Conservation (phyloP, 2,797 vertebrate genomes). For the Psittacula echo region DNA sequence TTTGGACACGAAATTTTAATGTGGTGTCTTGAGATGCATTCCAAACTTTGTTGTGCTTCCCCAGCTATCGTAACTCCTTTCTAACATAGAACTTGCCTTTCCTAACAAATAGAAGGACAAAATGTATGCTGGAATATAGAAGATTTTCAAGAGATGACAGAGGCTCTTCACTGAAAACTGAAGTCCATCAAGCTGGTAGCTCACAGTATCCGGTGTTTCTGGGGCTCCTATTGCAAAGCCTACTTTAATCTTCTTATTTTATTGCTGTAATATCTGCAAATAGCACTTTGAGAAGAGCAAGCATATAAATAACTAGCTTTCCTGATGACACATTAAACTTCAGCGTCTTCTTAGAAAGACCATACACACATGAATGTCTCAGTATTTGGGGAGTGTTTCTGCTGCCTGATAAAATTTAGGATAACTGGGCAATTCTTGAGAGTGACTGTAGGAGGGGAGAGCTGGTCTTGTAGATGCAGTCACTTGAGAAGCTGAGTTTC, state of each 20-base stretch:
- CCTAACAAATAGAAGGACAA: background rate
- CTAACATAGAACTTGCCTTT: background rate
- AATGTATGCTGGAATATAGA: background rate
- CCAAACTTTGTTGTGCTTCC: background rate
- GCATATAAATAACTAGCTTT: background rate
- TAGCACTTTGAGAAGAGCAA: background rate
- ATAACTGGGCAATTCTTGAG: background rate
- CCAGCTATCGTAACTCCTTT: background rate
- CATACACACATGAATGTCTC: background rate
- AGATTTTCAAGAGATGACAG: background rate
- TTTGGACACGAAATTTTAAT: background rate
- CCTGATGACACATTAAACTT: background rate
- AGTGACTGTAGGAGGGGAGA: background rate
- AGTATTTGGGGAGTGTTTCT: background rate
- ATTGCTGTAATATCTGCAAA: background rate
- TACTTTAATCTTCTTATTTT: slow-evolving; percentile 21
- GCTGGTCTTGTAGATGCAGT: background rate
- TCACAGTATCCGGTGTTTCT: background rate
- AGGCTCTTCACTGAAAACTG: background rate
- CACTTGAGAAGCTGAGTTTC: background rate
- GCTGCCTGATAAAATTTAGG: background rate
- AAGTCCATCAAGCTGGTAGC: background rate
- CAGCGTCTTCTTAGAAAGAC: background rate
- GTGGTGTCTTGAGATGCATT: background rate
- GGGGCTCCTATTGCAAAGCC: slow-evolving; percentile 21